Percentiles rank a stretch among this genome's conserved stretches.
These are phyloP conservation scores for Sciurus niger DNA, from an alignment of 2,113 vertebrate genomes.

Conservation along the genomic window DNA sequence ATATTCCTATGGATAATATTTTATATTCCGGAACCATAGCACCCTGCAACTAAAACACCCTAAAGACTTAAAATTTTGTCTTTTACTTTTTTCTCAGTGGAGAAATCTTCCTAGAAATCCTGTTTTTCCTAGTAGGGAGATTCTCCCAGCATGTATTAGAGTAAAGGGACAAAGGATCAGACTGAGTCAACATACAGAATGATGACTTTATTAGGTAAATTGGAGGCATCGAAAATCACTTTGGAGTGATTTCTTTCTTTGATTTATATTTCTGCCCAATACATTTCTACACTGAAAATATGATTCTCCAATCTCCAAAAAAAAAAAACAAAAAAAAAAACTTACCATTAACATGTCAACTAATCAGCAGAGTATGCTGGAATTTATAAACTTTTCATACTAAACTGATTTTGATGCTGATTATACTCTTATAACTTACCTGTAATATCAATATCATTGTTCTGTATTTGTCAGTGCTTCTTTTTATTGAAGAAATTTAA, in stretches of 20 bases:
- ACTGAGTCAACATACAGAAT: not conserved
- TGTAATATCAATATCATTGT: conserved; percentile 35
- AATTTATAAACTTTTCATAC: conserved; percentile 25
- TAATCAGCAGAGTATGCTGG: not conserved
- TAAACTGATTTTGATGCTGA: not conserved
- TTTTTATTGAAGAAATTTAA: conserved; percentile 75
- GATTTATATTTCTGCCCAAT: not conserved
- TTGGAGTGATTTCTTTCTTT: not conserved
- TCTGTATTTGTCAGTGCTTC: not conserved
- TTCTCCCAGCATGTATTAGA: not conserved
- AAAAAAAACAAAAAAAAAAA: not conserved
- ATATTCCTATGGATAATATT: not conserved
- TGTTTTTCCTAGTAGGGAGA: not conserved
- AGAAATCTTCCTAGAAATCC: not conserved
- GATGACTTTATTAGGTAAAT: not conserved
- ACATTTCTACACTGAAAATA: not conserved
- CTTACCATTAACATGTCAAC: not conserved
- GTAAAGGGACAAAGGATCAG: not conserved
- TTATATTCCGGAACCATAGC: not conserved
- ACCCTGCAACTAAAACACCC: not conserved
- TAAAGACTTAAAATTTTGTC: not conserved
- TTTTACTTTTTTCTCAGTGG: not conserved
- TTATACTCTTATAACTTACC: not conserved
- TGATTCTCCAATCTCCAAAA: not conserved
- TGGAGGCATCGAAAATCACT: not conserved